These are phyloP conservation scores for Microcebus murinus DNA, from an alignment of 2,113 vertebrate species.

Conservation along the genomic window DNA sequence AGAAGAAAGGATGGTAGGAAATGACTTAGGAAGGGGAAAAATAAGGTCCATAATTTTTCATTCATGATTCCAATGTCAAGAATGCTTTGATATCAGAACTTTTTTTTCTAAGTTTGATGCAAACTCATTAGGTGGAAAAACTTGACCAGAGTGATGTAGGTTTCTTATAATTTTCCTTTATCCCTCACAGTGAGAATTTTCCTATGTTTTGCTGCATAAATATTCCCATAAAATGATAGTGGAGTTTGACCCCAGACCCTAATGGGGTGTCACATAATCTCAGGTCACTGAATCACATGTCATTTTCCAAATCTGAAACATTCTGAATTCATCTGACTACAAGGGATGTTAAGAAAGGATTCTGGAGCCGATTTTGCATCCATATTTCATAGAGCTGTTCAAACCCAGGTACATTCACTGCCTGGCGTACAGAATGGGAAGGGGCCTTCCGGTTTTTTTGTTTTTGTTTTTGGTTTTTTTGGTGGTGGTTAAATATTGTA, in stretches of 20 bases:
- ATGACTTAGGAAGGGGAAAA: background rate
- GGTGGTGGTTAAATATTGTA: background rate
- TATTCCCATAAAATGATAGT: background rate
- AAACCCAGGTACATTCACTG: background rate
- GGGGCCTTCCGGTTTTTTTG: background rate
- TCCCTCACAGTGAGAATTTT: background rate
- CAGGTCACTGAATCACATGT: background rate
- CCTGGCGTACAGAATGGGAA: background rate
- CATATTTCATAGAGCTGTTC: background rate
- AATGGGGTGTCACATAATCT: background rate
- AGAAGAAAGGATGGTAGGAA: background rate
- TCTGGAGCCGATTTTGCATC: background rate
- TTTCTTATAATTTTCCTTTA: background rate
- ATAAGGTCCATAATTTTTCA: background rate
- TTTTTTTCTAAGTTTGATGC: background rate
- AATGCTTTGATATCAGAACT: background rate
- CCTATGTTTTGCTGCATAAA: background rate
- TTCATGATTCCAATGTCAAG: background rate
- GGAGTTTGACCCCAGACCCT: background rate
- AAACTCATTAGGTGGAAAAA: background rate
- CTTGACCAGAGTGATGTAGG: background rate
- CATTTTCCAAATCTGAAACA: background rate
- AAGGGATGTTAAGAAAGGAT: background rate
- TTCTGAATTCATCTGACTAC: background rate
- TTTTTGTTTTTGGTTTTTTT: too few species aligned